These are phyloP conservation scores for Rhogogaster chlorosoma DNA, from an alignment of 2,888 invertebrate genomes.

Conservation along the genomic window DNA sequence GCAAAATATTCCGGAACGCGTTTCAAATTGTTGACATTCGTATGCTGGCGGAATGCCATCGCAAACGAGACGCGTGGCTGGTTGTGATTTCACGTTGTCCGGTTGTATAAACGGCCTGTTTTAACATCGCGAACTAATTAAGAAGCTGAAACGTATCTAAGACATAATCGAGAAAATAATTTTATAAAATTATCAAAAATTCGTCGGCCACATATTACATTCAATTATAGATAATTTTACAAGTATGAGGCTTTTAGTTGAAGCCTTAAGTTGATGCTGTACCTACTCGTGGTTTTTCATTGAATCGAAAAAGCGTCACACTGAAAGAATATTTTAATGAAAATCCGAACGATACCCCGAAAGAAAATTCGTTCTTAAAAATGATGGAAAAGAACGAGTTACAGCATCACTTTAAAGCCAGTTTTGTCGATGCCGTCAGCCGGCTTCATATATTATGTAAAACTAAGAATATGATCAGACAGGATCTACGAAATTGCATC, in stretches of 20 bases:
- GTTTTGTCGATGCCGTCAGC: neutral
- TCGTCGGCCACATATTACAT: neutral
- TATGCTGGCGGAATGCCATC: constrained; percentile 43
- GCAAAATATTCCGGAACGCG: constrained; percentile 44
- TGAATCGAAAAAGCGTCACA: too few relatives aligned
- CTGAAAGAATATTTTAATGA: too few relatives aligned
- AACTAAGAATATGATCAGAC: neutral
- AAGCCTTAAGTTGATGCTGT: neutral
- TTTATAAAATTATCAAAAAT: constrained; percentile 6
- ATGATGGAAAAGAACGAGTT: too few relatives aligned
- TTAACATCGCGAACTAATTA: constrained; percentile 4
- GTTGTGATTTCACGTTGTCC: neutral
- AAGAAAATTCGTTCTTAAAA: too few relatives aligned
- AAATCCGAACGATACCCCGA: too few relatives aligned
- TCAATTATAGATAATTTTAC: neutral
- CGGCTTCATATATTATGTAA: neutral
- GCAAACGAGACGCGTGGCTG: constrained; percentile 8
- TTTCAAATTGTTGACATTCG: constrained; percentile 47
- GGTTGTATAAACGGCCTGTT: neutral
- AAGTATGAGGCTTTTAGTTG: neutral
- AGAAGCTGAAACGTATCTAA: neutral
- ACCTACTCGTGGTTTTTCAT: too few relatives aligned
- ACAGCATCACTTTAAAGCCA: neutral
- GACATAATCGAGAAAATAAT: neutral
- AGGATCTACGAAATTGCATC: neutral